Evolutionary conservation across 2,888 invertebrate species (phyloP), one percentile per base, ranked within the genome.

Genomic region (Campopleginae sp.): DNA sequence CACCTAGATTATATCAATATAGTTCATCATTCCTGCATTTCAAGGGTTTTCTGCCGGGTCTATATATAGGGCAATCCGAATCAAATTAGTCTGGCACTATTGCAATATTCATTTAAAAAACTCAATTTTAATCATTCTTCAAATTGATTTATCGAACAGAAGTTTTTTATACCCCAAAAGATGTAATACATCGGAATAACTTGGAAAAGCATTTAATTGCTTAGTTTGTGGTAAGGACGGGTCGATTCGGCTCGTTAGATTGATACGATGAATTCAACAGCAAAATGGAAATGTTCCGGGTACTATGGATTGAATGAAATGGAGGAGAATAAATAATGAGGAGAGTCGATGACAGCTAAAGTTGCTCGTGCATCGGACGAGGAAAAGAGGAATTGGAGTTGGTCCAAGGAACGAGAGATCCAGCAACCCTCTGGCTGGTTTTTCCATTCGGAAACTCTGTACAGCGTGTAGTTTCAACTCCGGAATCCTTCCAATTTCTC

Each of bases 401-500:
- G 48, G 71, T 71, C 71, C 71, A 71, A 51, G 33, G 51, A 71
- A 51, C 51, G 19, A n/a, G 33, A 31, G 71, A 51, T 71, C n/a
- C 71, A 71, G 48, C 46, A 51, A 19, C 68, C 68, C 27, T n/a
- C 8, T 23, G 42, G 42, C 71, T 38, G 38, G 8, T 71, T 48
- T 51, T 51, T 51, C 5, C 19, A 17, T 31, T 51, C 33, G 10
- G n/a, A 10, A 44, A 46, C 23, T 70, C 51, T 51, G 48, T 31
- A 33, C n/a, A 54, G 38, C 46, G 17, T 14, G 33, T 38, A n/a
- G 42, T 19, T 58, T 61, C 58, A 58, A 74, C 42, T 54, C 58
- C 19, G 14, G 23, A 54, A 51, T 19, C 71, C 23, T 17, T 68
- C 65, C 27, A 42, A 46, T 61, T 81, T 72, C 14, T 33, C 68